phyloP scores from a whole-genome alignment of 2,888 invertebrate species.

The Lymantria monacha region DNA sequence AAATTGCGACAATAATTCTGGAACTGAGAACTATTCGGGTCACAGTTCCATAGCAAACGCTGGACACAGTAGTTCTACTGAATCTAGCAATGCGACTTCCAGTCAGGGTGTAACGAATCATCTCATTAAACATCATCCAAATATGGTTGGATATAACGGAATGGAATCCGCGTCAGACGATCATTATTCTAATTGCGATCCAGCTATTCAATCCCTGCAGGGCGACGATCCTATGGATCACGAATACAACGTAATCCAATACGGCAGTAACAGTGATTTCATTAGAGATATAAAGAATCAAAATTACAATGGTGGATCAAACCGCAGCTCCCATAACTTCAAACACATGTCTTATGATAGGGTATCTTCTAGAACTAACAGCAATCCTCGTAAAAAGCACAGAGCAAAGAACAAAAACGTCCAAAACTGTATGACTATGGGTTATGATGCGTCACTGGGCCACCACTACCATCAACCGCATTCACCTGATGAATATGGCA shows the following conservation, averaged over 20 bases:
- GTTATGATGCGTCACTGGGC: conserved; percentile 78
- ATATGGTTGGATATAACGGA: conserved; percentile 69
- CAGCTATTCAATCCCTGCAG: conserved; percentile 74
- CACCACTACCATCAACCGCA: conserved; percentile 81
- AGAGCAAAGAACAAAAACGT: conserved; percentile 75
- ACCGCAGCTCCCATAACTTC: conserved; percentile 77
- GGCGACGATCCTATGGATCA: conserved; percentile 77
- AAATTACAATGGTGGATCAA: conserved; percentile 78
- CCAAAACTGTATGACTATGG: conserved; percentile 83
- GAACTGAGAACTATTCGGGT: conserved; percentile 84
- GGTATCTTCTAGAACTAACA: conserved; percentile 76
- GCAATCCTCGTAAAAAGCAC: conserved; percentile 77
- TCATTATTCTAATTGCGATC: conserved; percentile 79
- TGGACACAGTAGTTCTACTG: conserved; percentile 78
- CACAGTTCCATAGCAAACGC: conserved; percentile 82
- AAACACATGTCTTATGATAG: conserved; percentile 79
- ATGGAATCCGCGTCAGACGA: conserved; percentile 78
- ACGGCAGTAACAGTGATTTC: conserved; percentile 76
- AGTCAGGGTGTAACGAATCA: conserved; percentile 78
- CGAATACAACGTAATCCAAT: conserved; percentile 79
- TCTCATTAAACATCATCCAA: conserved; percentile 76
- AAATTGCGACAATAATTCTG: conserved; percentile 83
- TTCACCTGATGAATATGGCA: conserved; percentile 73
- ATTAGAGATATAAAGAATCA: conserved; percentile 79
- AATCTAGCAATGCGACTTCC: conserved; percentile 77